Evolutionary conservation across 1,140 invertebrate genomes (phyloP).

Genomic region (Leptopilina boulardi): DNA sequence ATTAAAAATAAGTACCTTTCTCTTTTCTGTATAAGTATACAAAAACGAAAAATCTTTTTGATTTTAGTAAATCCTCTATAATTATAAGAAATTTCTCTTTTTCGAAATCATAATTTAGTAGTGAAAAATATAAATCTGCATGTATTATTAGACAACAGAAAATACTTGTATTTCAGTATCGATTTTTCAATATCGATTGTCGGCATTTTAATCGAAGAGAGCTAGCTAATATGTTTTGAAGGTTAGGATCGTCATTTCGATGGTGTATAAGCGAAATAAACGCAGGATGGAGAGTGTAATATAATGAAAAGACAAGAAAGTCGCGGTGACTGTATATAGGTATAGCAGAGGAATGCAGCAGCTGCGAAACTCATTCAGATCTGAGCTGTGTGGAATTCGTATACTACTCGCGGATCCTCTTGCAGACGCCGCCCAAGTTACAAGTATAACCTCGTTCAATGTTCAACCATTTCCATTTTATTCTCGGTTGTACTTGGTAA

Average conservation of each 20-base stretch:
- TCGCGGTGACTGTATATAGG: conserved; percentile 64
- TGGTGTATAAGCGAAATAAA: conserved; percentile 48
- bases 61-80: no score
- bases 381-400: conserved; percentile 70
- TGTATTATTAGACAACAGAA: no score
- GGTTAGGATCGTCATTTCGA: not conserved
- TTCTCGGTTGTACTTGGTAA: conserved; percentile 62
- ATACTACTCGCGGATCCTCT: conserved; percentile 61
- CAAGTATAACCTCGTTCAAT: conserved; percentile 68
- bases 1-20: not conserved
- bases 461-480: conserved; percentile 66
- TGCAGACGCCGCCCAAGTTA: conserved; percentile 67
- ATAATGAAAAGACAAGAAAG: conserved; percentile 63
- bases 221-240: no score
- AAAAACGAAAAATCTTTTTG: not conserved
- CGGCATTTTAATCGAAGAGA: no score
- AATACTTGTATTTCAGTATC: no score
- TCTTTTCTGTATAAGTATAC: not conserved
- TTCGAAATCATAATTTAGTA: no score
- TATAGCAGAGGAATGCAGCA: conserved; percentile 70
- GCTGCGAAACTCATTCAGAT: conserved; percentile 74
- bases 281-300: conserved; percentile 45
- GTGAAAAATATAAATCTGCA: no score
- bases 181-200: no score
- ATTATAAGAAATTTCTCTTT: no score